Evolutionary conservation across 2,797 vertebrate genomes (phyloP), one percentile per base, ranked within the genome.

Genomic region (Balearica regulorum): DNA sequence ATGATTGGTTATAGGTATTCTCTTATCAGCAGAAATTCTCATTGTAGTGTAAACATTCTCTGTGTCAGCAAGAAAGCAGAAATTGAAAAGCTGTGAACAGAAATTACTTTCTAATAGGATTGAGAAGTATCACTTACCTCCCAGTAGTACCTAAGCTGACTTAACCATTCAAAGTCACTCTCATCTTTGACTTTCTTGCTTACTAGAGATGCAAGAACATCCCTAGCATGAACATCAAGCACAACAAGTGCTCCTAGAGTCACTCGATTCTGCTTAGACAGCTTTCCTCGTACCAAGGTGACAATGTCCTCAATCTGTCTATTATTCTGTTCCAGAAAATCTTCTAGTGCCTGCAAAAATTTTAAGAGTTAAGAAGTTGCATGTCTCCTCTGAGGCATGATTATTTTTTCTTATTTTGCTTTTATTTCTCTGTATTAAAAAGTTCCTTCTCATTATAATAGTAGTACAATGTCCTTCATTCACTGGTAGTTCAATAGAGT

Each of bases 141-240:
- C 99, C 99, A 99, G 94, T 98, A 99, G 98, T 99, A 99, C 65
- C 99, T 98, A 79, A 99, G 98, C 92, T 99, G 99, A 94, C 98
- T 99, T 77, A 99, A 97, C 99, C 99, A 99, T 92, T 99, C 98
- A 79, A 99, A 99, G 97, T 99, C 98, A 33, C 97, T 98, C 64
- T 99, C 99, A 41, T 99, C 98, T 28, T 85, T 98, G 91, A 99
- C 98, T 55, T 96, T 96, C 88, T 99, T 99, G 64, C 98, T 98
- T 58, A 99, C 98, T n/a, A 99, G 98, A 8, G 96, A 82, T 9
- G 98, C 93, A 28, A 99, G 98, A 80, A 99, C 99, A 78, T 99
- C 99, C 69, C 99, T 97, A 70, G 98, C 98, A 5, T 99, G 99
- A 78, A 99, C 98, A 37, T 98, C 98, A 87, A 99, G 97, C 43